These are phyloP conservation scores for Phyllostomus discolor DNA, from an alignment of 2,113 vertebrate genomes.

Conservation along the genomic window DNA sequence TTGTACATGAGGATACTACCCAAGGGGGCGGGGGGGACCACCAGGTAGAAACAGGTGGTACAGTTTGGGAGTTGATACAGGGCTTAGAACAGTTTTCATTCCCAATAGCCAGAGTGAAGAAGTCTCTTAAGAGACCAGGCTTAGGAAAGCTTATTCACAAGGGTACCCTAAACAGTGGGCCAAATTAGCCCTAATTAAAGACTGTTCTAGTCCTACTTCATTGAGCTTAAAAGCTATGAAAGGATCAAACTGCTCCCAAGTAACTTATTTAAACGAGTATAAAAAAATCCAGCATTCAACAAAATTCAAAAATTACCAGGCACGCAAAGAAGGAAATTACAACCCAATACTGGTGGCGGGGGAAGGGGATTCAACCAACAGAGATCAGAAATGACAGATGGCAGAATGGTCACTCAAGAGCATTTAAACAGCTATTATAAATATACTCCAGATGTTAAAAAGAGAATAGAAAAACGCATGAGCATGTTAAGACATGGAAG, in stretches of 20 bases:
- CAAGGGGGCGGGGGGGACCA: neutral
- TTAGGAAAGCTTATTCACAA: neutral
- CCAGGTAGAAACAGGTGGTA: neutral
- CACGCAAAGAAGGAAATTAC: neutral
- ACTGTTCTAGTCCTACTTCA: neutral
- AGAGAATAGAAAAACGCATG: neutral
- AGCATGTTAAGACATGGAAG: neutral
- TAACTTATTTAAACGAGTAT: constrained; percentile 15
- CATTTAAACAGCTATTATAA: neutral
- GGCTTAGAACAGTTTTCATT: neutral
- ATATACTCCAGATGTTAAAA: neutral
- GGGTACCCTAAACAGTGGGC: neutral
- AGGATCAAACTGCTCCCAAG: neutral
- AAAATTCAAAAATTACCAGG: neutral
- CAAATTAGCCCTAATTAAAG: neutral
- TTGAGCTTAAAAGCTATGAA: neutral
- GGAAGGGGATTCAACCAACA: neutral
- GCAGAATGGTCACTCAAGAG: neutral
- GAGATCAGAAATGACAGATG: neutral
- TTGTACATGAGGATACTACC: neutral
- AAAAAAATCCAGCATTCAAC: neutral
- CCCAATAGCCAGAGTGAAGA: neutral
- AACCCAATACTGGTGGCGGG: neutral
- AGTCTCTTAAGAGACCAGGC: neutral
- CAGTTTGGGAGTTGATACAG: neutral